phyloP scores from a whole-genome alignment of 2,888 invertebrate genomes.

The Eupsilia transversa region DNA sequence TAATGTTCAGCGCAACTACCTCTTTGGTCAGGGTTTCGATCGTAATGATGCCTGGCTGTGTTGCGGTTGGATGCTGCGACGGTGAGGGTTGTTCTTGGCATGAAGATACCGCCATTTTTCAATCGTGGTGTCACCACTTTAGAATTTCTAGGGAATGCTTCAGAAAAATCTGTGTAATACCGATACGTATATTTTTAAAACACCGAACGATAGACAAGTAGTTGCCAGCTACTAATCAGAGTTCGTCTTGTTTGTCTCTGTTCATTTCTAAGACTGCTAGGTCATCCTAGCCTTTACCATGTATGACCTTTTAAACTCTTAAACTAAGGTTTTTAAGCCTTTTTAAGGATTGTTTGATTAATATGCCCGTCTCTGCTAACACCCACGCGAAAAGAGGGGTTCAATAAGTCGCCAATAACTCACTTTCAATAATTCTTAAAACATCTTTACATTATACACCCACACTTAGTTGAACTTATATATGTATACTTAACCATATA shows the following conservation, averaged over 20 bases:
- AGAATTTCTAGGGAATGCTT: too few relatives aligned
- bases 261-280: not conserved
- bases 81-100: not conserved
- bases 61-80: not conserved
- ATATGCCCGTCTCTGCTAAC: not conserved
- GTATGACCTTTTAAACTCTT: not conserved
- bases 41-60: too few relatives aligned
- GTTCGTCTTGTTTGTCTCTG: too few relatives aligned
- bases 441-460: slow-evolving; percentile 45
- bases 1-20: not conserved
- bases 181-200: too few relatives aligned
- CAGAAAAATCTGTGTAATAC: not conserved
- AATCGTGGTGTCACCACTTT: not conserved
- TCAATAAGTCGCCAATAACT: slow-evolving; percentile 51
- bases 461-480: slow-evolving; percentile 12
- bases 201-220: not conserved
- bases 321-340: not conserved
- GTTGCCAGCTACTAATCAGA: not conserved
- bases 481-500: slow-evolving; percentile 30
- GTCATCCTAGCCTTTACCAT: not conserved
- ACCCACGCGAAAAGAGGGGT: slow-evolving; percentile 35
- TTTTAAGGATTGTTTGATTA: slow-evolving; percentile 14
- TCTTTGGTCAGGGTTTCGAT: not conserved
- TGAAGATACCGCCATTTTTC: not conserved
- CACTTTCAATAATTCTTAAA: slow-evolving; percentile 44